Evolutionary conservation across 2,888 invertebrate species (phyloP), one percentile per base, ranked within the genome.

Genomic region (Aleiodes alternator): DNA sequence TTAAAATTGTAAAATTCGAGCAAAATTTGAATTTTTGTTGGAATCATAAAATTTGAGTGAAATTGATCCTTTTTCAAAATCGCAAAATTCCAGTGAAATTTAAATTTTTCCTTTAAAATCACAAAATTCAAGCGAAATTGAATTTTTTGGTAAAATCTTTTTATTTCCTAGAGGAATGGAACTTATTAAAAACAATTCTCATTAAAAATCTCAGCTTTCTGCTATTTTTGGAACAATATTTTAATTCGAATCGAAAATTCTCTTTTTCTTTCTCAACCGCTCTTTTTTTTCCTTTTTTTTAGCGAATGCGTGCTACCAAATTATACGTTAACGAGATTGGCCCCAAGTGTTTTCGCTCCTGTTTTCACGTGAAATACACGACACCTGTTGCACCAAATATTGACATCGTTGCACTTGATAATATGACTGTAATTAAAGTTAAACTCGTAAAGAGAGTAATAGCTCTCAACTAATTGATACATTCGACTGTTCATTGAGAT

Each of bases 401-500:
- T 59, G 57, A 73, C 53, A 29, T 50, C 61, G 64, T 2, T 69
- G 61, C 50, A 61, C 56, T 69, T 11, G 50, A 31, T 31, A 70
- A 56, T 57, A 71, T 56, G 14, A 64, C 53, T 70, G 70, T 69
- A 38, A 75, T 64, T 69, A 69, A 69, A 57, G 57, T 53, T 53
- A 16, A 14, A 50, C 23, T 38, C 38, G 9, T 11, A 8, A 43
- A 43, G 43, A 43, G 43, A 43, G 11, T 43, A 43, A 43, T 43
- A 64, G 53, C 71, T 50, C 75, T 71, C 71, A 56, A 51, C 14
- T 56, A 75, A 75, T 73, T 75, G 71, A 71, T 61, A 74, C 75
- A 55, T 64, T 64, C 53, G 23, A 50, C 43, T 48, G 55, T 64
- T 71, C 71, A 75, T 75, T 72, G 56, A 75, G 71, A 75, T 57